Conservation (phyloP, 1,140 invertebrate genomes). For the Druon quercuslanigerum region DNA sequence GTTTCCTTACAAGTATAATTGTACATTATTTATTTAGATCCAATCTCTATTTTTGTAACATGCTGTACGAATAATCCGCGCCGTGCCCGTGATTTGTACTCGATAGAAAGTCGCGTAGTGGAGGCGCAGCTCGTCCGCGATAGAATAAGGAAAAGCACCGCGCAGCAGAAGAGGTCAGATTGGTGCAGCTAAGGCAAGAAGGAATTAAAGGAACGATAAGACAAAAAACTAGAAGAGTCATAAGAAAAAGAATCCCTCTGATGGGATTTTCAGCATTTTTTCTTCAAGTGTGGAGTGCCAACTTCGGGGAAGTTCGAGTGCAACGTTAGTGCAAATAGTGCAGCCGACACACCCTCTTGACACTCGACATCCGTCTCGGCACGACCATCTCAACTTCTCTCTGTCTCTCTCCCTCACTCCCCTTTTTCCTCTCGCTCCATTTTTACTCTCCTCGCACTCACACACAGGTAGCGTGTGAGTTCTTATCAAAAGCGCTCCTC, state of each 20-base stretch:
- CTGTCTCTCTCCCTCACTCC: constrained; percentile 31
- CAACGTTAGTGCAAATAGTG: constrained; percentile 39
- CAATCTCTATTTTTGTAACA: constrained; percentile 67
- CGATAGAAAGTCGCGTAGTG: constrained; percentile 4
- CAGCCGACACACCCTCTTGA: constrained; percentile 68
- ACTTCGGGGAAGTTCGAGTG: background rate
- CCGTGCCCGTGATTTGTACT: constrained; percentile 31
- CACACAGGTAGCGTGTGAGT: constrained; percentile 32
- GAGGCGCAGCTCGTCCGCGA: constrained; percentile 40
- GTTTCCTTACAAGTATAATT: constrained; percentile 67
- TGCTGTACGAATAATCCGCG: constrained; percentile 50
- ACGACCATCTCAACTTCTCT: constrained; percentile 40
- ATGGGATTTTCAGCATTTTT: constrained; percentile 13
- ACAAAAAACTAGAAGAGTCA: constrained; percentile 36
- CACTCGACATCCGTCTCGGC: constrained; percentile 61
- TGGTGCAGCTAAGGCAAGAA: constrained; percentile 10
- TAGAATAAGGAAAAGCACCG: constrained; percentile 32
- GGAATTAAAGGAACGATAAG: background rate
- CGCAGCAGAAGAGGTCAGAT: constrained; percentile 12
- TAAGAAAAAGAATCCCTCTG: constrained; percentile 10
- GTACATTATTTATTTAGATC: constrained; percentile 64
- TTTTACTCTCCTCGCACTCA: constrained; percentile 36
- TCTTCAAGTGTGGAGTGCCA: constrained; percentile 20
- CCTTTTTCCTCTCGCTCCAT: constrained; percentile 33
- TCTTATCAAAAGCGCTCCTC: constrained; percentile 38